Evolutionary conservation across 2,113 vertebrate species (phyloP), one percentile per base, ranked within the genome.

Genomic region (Phrynosoma platyrhinos): DNA sequence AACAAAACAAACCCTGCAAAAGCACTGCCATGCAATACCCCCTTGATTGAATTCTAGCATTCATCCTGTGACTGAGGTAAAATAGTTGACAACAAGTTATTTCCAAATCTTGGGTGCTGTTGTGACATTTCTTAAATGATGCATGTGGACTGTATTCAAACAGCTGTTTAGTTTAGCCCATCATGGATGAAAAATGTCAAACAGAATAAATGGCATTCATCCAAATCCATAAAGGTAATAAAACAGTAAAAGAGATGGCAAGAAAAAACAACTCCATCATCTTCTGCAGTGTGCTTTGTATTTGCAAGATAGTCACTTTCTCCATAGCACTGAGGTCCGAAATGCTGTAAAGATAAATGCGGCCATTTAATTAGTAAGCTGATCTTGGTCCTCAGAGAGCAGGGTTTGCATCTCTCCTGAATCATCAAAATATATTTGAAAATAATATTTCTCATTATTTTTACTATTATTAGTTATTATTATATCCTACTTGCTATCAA

Each of bases 121-220:
- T 66, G 40, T 79, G 55, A 82, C 83, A 64, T 25, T 91, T 86
- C 87, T 87, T 83, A 13, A 27, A 53, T 90, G 30, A 86, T 77
- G 9, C 1, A n/a, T 9, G 6, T 68, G 53, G 3, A 7, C 75
- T 86, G 82, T 88, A 92, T 87, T 76, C 79, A 92, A 88, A 30
- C 85, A 87, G 82, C 52, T 87, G 87, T 92, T 91, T 78, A 30
- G 55, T 25, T 85, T 85, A 80, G 84, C 91, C 87, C 32, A 68
- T 93, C 87, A 88, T 93, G 88, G 87, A 90, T 88, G 87, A 53
- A 88, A 94, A 91, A 91, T 89, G 77, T 89, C 83, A 89, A 81
- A 64, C 88, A 94, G 68, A 80, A 76, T 75, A 83, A 78, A 10
- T 82, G 80, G 74, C 20, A 82, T 74, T 78, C 69, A 90, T 55